Percentiles rank a stretch among this genome's conserved stretches.
Evolutionary conservation across 2,113 vertebrate species (phyloP).

Genomic region (Tachysurus fulvidraco): DNA sequence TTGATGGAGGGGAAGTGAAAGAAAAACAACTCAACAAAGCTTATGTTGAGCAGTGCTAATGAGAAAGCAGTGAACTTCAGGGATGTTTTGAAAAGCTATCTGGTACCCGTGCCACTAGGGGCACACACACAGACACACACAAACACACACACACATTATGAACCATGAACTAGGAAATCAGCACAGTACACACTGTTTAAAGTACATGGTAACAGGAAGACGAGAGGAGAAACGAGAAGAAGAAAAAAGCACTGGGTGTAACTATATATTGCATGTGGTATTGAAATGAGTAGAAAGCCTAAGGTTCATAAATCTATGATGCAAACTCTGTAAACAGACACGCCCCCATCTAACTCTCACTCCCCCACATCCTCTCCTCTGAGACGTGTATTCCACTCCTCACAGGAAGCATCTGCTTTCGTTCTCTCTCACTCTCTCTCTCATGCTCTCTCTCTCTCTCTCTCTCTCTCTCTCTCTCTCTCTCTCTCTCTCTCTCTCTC

Average conservation of each 20-base stretch:
- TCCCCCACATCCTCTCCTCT: slow-evolving; percentile 16
- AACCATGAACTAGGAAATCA: background rate
- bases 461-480: background rate
- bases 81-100: slow-evolving; percentile 28
- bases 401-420: slow-evolving; percentile 37
- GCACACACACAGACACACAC: slow-evolving; percentile 19
- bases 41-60: slow-evolving; percentile 44
- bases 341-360: slow-evolving; percentile 1
- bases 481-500: slow-evolving; percentile 1
- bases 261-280: slow-evolving; percentile 20
- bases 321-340: slow-evolving; percentile 40
- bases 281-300: slow-evolving; percentile 29
- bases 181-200: slow-evolving; percentile 2
- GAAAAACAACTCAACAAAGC: slow-evolving; percentile 29
- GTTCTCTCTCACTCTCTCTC: background rate
- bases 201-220: slow-evolving; percentile 2
- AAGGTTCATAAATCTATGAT: slow-evolving; percentile 17
- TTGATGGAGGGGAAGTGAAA: background rate
- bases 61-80: slow-evolving; percentile 22
- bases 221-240: background rate
- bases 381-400: slow-evolving; percentile 29
- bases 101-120: slow-evolving; percentile 16
- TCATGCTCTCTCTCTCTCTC: too few species aligned
- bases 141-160: slow-evolving; percentile 8
- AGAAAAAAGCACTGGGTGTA: background rate